Conservation (phyloP, 1,140 invertebrate species). For the Macrobrachium rosenbergii region DNA sequence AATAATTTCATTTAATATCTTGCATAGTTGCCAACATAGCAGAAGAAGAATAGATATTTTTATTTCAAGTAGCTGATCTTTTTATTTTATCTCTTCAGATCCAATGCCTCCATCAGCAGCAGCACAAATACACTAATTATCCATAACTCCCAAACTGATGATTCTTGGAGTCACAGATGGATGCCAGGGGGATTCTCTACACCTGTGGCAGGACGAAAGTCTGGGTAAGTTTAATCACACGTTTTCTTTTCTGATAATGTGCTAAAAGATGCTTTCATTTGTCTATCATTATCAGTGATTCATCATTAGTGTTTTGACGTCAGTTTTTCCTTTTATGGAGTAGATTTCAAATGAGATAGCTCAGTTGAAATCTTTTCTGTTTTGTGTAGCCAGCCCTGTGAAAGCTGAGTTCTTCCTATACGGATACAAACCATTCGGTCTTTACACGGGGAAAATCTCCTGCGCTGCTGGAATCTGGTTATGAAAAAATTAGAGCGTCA, state of each 20-base stretch:
- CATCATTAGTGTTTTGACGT: background rate
- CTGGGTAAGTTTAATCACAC: conserved; percentile 32
- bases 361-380: no score
- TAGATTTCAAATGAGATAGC: no score
- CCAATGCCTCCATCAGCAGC: conserved; percentile 53
- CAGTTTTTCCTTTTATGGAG: no score
- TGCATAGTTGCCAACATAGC: background rate
- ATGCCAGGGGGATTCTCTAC: conserved; percentile 47
- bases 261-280: background rate
- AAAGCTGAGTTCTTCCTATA: no score
- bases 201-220: conserved; percentile 40
- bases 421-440: no score
- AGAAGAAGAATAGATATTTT: background rate
- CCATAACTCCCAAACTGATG: conserved; percentile 70
- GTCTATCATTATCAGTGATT: background rate
- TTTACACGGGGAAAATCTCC: no score
- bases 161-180: conserved; percentile 48
- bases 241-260: background rate
- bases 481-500: no score
- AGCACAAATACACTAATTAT: conserved; percentile 81
- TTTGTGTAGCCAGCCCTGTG: no score
- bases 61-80: background rate
- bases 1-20: no score
- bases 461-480: no score
- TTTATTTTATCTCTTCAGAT: conserved; percentile 41